Evolutionary conservation across 2,113 vertebrate species (phyloP).

Genomic region (Campylomormyrus numenius): DNA sequence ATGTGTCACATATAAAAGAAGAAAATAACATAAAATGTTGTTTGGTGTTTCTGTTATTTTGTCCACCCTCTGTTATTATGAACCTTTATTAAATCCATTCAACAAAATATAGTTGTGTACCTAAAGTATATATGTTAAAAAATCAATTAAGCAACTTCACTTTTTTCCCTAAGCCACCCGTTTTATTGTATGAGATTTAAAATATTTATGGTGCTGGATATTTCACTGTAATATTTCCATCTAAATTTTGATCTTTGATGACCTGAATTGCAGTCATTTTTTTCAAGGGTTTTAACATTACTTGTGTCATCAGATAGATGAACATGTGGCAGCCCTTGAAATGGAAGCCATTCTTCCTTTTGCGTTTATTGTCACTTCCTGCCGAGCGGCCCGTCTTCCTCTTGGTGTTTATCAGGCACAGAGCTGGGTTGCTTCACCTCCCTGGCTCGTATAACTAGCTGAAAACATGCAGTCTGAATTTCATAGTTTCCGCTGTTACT

Average conservation of each 20-base stretch:
- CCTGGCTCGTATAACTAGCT: not conserved
- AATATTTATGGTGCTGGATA: not conserved
- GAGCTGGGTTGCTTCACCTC: not conserved
- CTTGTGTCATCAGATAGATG: not conserved
- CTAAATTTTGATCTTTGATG: not conserved
- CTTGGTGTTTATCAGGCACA: not conserved
- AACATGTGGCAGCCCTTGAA: not conserved
- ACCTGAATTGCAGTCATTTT: not conserved
- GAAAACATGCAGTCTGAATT: not conserved
- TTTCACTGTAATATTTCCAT: not conserved
- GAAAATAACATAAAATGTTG: not conserved
- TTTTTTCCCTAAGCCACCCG: not conserved
- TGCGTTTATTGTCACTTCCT: not conserved
- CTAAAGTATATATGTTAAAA: not conserved
- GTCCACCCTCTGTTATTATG: not conserved
- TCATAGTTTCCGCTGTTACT: not conserved
- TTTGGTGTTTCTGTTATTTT: not conserved
- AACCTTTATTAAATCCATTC: not conserved
- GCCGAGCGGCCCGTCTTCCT: not conserved
- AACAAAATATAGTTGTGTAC: not conserved
- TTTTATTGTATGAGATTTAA: not conserved
- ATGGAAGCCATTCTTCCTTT: not conserved
- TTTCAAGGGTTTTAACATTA: not conserved
- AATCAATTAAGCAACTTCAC: not conserved
- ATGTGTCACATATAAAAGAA: not conserved